Evolutionary conservation across 2,113 vertebrate genomes (phyloP).

Genomic region (Elachura formosa): DNA sequence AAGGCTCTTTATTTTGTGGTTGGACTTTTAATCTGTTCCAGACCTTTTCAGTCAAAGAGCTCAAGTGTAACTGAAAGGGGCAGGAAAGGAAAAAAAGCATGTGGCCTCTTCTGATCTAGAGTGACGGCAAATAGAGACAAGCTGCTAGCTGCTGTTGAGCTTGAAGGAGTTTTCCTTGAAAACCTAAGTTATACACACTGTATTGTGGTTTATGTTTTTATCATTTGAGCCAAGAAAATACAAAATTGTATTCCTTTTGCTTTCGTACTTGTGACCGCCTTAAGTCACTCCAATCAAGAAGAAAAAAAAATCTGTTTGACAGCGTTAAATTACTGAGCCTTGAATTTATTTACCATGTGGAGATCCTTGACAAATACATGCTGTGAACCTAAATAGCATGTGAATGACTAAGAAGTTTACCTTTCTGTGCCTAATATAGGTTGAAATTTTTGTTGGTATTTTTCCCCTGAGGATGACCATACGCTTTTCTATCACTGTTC

Average conservation of each 20-base stretch:
- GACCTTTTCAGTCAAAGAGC: conserved; percentile 92
- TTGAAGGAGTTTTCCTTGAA: conserved; percentile 65
- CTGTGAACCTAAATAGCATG: conserved; percentile 5
- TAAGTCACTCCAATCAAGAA: not conserved
- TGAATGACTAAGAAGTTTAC: conserved; percentile 28
- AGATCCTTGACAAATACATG: not conserved
- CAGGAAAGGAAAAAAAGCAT: conserved; percentile 18
- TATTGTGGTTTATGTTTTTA: conserved; percentile 38
- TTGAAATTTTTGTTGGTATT: not conserved
- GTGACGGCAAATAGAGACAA: conserved; percentile 69
- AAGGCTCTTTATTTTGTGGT: conserved; percentile 89
- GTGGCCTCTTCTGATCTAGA: conserved; percentile 62
- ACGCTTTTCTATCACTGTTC: not conserved
- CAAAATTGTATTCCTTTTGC: not conserved
- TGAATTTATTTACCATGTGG: not conserved
- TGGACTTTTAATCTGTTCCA: conserved; percentile 95
- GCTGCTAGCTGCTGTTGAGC: conserved; percentile 67
- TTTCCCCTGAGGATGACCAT: not conserved
- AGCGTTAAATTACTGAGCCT: not conserved
- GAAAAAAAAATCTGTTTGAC: not conserved
- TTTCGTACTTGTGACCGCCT: conserved; percentile 18
- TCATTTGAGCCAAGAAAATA: conserved; percentile 56
- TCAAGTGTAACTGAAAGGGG: conserved; percentile 78
- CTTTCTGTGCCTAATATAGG: not conserved
- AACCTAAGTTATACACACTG: conserved; percentile 5